Percentiles rank a stretch among this genome's conserved stretches.
These are phyloP conservation scores for Mycetomoellerius zeteki DNA, from an alignment of 1,140 invertebrate species.

Conservation along the genomic window DNA sequence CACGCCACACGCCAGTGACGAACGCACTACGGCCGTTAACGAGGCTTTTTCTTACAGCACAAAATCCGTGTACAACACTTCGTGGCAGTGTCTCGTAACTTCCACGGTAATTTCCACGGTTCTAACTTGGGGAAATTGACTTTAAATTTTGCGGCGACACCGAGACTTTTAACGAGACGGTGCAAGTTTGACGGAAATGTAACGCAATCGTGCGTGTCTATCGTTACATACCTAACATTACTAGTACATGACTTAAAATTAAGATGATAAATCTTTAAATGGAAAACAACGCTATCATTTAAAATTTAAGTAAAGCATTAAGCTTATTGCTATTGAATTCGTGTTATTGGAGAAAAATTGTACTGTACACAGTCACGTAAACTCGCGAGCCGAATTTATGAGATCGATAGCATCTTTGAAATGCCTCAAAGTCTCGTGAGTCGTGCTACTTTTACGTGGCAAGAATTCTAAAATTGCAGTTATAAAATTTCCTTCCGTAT, in stretches of 20 bases:
- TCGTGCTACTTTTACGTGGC: conserved; percentile 19
- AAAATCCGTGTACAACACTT: conserved; percentile 26
- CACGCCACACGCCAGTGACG: background rate
- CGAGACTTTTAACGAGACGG: background rate
- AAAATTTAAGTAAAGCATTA: background rate
- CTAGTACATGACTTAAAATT: background rate
- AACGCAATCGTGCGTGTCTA: background rate
- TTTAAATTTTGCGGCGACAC: conserved; percentile 4
- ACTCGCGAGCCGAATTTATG: conserved; percentile 36
- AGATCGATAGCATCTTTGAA: conserved; percentile 34
- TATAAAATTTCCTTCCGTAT: conserved; percentile 43
- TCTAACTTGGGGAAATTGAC: conserved; percentile 17
- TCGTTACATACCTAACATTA: conserved; percentile 5
- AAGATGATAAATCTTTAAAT: background rate
- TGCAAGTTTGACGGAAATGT: background rate
- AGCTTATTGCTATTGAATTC: background rate
- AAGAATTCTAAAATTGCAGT: conserved; percentile 52
- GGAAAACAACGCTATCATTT: background rate
- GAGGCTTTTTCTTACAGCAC: conserved; percentile 52
- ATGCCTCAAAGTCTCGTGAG: background rate
- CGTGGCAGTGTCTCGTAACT: conserved; percentile 53
- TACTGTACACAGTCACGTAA: conserved; percentile 40
- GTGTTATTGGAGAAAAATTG: conserved; percentile 26
- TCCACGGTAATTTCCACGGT: conserved; percentile 51
- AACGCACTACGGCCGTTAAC: conserved; percentile 29